phyloP scores from a whole-genome alignment of 2,113 vertebrate genomes.

The Vimba vimba region DNA sequence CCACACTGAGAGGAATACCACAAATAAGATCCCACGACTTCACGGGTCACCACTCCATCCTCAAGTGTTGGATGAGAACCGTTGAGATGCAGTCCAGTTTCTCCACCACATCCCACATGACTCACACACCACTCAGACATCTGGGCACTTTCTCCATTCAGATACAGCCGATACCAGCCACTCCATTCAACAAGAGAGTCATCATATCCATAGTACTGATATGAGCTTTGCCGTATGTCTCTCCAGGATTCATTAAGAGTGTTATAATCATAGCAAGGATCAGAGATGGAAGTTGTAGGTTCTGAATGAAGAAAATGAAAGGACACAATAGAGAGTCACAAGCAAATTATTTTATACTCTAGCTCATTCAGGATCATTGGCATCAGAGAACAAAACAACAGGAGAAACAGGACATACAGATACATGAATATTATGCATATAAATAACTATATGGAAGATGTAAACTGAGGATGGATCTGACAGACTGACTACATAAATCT shows the following conservation, averaged over 20 bases:
- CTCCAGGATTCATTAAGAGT: slow-evolving; percentile 15
- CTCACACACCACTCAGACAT: slow-evolving; percentile 39
- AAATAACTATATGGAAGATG: too few species aligned
- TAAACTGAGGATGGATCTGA: too few species aligned
- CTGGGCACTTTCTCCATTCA: slow-evolving; percentile 33
- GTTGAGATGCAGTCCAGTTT: background rate
- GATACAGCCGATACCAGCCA: slow-evolving; percentile 37
- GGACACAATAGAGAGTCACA: too few species aligned
- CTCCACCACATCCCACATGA: background rate
- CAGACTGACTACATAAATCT: too few species aligned
- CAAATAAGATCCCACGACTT: background rate
- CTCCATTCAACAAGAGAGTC: slow-evolving; percentile 19
- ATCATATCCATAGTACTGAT: background rate
- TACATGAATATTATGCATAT: too few species aligned
- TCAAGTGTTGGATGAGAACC: slow-evolving; percentile 27
- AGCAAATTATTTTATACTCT: too few species aligned
- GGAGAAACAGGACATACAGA: too few species aligned
- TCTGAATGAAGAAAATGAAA: background rate
- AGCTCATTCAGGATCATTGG: too few species aligned
- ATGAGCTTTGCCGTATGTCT: background rate
- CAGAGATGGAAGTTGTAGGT: too few species aligned
- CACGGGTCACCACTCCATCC: slow-evolving; percentile 27
- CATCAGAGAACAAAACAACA: too few species aligned
- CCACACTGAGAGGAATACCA: background rate
- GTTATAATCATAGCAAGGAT: slow-evolving; percentile 27